phyloP scores from a whole-genome alignment of 1,140 invertebrate genomes.

The Elymnias hypermnestra region DNA sequence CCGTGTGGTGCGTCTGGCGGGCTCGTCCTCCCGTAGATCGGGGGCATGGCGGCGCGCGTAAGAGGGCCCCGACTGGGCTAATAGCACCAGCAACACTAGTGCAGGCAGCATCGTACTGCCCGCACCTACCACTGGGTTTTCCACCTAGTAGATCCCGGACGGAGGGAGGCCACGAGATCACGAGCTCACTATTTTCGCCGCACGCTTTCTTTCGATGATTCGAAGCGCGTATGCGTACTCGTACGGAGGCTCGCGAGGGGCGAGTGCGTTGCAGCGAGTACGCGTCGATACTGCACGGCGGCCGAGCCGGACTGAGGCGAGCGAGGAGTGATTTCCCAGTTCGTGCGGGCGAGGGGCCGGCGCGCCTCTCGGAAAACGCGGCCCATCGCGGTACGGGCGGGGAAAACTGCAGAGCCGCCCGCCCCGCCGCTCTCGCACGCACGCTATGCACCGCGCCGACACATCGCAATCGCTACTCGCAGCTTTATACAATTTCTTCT shows the following conservation, averaged over 20 bases:
- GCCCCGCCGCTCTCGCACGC: constrained; percentile 33
- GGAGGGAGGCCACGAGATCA: constrained; percentile 17
- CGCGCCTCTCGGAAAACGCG: constrained; percentile 60
- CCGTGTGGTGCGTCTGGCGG: constrained; percentile 58
- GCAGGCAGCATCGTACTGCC: constrained; percentile 48
- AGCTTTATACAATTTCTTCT: too few relatives aligned
- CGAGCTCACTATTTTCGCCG: constrained; percentile 66
- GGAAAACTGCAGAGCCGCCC: constrained; percentile 62
- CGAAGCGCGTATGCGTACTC: constrained; percentile 28
- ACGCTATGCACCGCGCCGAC: constrained; percentile 16
- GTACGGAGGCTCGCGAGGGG: constrained; percentile 41
- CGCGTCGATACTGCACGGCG: constrained; percentile 57
- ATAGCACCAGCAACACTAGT: constrained; percentile 49
- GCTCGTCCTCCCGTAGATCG: constrained; percentile 62
- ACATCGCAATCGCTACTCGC: too few relatives aligned
- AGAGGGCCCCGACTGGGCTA: constrained; percentile 38
- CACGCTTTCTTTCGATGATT: constrained; percentile 36
- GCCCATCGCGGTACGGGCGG: constrained; percentile 48
- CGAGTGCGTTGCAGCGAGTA: constrained; percentile 36
- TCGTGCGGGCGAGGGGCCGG: constrained; percentile 47
- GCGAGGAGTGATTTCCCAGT: constrained; percentile 61
- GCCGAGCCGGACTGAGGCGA: constrained; percentile 61
- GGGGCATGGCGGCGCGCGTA: constrained; percentile 58
- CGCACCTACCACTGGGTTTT: constrained; percentile 39
- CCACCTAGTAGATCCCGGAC: constrained; percentile 40